These are phyloP conservation scores for Chloebia gouldiae DNA, from an alignment of 2,113 vertebrate genomes.

Conservation along the genomic window DNA sequence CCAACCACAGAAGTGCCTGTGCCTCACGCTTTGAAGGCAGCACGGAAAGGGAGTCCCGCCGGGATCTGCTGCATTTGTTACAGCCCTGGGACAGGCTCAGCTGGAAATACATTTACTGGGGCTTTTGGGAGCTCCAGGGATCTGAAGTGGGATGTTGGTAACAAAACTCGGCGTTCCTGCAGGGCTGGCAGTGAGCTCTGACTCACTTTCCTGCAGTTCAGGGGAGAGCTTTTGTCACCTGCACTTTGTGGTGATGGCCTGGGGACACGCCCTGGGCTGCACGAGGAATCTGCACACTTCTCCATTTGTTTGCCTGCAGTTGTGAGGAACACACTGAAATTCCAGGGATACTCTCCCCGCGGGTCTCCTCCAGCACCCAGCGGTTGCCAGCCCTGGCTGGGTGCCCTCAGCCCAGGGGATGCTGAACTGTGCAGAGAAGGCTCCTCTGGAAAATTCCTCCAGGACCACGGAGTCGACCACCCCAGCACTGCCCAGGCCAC, in stretches of 20 bases:
- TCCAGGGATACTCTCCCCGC: rapidly evolving
- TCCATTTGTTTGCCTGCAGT: background rate
- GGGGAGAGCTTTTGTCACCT: rapidly evolving
- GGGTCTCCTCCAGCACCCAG: rapidly evolving
- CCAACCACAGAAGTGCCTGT: background rate
- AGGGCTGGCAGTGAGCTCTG: background rate
- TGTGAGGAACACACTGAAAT: rapidly evolving
- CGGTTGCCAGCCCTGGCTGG: rapidly evolving
- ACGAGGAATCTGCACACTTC: rapidly evolving
- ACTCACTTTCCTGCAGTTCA: background rate
- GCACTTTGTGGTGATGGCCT: too few relatives aligned
- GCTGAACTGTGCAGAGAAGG: rapidly evolving
- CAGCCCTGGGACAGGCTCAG: background rate
- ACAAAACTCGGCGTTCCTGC: background rate
- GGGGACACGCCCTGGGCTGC: rapidly evolving
- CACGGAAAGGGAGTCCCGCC: background rate
- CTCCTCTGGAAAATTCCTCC: background rate
- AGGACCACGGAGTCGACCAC: rapidly evolving
- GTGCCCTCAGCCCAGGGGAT: rapidly evolving
- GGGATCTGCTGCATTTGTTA: background rate
- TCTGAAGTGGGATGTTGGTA: background rate
- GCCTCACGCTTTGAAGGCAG: background rate
- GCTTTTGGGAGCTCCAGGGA: background rate
- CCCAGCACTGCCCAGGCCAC: background rate
- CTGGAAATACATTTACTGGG: background rate